Base-by-base conservation (phyloP, 2,888 invertebrate species). In the Eupsilia transversa region DNA sequence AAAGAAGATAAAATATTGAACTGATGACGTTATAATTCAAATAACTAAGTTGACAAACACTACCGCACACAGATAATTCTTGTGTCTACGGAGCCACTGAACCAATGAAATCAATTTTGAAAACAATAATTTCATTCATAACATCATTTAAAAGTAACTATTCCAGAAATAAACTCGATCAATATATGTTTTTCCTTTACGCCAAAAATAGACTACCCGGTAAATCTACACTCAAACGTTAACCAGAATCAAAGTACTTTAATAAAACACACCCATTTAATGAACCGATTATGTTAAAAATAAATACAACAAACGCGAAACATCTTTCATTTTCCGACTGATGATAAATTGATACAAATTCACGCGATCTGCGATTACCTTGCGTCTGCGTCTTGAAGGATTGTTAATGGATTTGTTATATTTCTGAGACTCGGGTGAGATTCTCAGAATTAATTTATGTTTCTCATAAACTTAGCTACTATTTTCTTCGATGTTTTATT, bases 11-110 rank as follows among this genome's bases (percentile, higher is more conserved):
- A 23, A 23, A 66, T 56, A 65, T 56, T 69, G 3, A n/a, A 60
- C 20, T 65, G 43, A 74, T 74, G 41, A n/a, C 3, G 59, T 43
- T 65, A 38, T 65, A 3, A 61, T 68, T 76, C 54, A 56, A 69
- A 54, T 63, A 59, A 56, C 82, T 82, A 85, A 10, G 10, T 81
- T 73, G 27, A 83, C 52, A 77, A 75, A 77, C 41, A 81, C 82
- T 86, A 86, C 74, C 72, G 63, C 78, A 87, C 79, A 86, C 77
- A 79, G 59, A 82, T 74, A 17, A 35, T 54, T 72, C 67, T 77
- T 76, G 80, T 77, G 78, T 79, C 87, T 87, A 83, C 79, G 67
- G 83, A 82, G 77, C 80, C 77, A 70, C 49, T 63, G 38, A 54
- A 65, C 27, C 1, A 69, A 64, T 20, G 0, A 65, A 54, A 41